These are phyloP conservation scores for Coregonus clupeaformis DNA, from an alignment of 2,113 vertebrate genomes.

Conservation along the genomic window DNA sequence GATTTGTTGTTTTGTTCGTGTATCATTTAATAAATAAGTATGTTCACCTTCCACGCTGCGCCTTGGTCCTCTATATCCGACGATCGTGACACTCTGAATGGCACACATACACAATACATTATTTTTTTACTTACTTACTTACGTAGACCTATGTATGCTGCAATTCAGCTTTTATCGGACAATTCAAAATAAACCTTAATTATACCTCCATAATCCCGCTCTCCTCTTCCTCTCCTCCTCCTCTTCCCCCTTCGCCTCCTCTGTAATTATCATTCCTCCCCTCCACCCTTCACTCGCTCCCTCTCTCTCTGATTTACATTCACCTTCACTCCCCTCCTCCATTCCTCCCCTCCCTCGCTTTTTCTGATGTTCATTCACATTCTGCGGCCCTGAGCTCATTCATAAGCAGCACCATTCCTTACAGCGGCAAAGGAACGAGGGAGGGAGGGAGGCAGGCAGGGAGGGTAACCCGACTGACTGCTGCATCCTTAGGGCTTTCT, in stretches of 20 bases:
- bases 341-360: slow-evolving; percentile 11
- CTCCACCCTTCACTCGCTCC: slow-evolving; percentile 49
- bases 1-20: no score
- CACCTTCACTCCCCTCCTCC: slow-evolving; percentile 35
- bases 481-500: slow-evolving; percentile 59
- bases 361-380: slow-evolving; percentile 67
- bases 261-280: neutral
- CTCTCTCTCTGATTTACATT: slow-evolving; percentile 58
- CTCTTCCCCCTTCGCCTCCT: neutral
- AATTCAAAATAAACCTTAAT: no score
- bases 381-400: slow-evolving; percentile 67
- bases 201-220: slow-evolving; percentile 16
- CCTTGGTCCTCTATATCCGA: no score
- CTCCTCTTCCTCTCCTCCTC: neutral
- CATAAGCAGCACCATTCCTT: slow-evolving; percentile 72
- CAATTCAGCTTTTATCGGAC: no score
- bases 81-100: no score
- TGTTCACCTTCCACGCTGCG: no score
- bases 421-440: slow-evolving; percentile 60
- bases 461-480: slow-evolving; percentile 59
- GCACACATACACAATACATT: no score
- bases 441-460: neutral
- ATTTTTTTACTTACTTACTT: no score
- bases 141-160: no score
- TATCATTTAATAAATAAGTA: no score